Conservation (phyloP, 1,140 invertebrate species). For the Nomia melanderi region DNA sequence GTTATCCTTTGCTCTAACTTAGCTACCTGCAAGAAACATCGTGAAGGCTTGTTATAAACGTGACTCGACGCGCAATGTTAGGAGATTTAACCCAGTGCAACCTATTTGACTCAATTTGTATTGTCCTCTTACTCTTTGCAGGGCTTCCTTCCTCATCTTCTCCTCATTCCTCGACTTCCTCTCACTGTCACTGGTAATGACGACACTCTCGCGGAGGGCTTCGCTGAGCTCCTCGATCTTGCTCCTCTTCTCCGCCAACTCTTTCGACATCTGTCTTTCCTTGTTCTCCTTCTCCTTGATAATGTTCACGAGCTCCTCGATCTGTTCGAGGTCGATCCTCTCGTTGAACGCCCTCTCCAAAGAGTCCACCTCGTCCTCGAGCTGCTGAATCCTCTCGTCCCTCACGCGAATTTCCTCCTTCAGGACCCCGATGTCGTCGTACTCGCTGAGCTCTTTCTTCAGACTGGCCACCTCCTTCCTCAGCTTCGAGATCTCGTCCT, state of each 20-base stretch:
- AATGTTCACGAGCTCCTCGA: conserved; percentile 71
- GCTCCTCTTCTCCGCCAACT: conserved; percentile 57
- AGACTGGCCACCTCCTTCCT: conserved; percentile 54
- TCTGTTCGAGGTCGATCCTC: conserved; percentile 73
- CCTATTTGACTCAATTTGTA: no score
- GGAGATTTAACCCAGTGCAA: no score
- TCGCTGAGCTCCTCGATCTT: conserved; percentile 71
- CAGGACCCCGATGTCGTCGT: conserved; percentile 64
- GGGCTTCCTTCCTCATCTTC: conserved; percentile 82
- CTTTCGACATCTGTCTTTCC: conserved; percentile 60
- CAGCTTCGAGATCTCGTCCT: conserved; percentile 63
- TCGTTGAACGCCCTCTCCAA: conserved; percentile 72
- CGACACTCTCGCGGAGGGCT: conserved; percentile 84
- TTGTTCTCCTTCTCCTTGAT: conserved; percentile 71
- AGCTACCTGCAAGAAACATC: conserved; percentile 83
- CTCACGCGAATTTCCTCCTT: conserved; percentile 72
- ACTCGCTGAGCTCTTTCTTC: conserved; percentile 63
- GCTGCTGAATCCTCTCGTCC: conserved; percentile 65
- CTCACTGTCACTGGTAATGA: conserved; percentile 85
- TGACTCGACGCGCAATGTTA: no score
- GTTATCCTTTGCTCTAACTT: conserved; percentile 87
- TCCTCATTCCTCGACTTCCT: conserved; percentile 84
- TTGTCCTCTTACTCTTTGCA: conserved; percentile 83
- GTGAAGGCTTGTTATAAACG: not conserved
- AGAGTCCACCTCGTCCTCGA: conserved; percentile 73